A percentile compares a stretch with the other conserved stretches of the same genome.
Conservation (phyloP, 2,113 vertebrate genomes). For the Amia ocellicauda region DNA sequence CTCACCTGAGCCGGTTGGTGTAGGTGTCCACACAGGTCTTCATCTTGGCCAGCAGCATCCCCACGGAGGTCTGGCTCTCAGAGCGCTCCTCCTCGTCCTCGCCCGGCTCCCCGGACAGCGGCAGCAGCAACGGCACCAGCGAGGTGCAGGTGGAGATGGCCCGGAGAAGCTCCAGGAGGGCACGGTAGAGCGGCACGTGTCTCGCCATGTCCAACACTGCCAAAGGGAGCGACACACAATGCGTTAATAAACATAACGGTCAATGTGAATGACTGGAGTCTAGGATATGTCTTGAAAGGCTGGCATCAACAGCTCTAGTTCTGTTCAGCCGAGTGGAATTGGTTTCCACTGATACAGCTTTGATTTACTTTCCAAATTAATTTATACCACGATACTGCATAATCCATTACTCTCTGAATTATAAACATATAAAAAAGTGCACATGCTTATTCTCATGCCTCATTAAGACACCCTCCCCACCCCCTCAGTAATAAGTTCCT, state of each 20-base stretch:
- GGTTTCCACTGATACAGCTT: no score
- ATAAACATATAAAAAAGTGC: no score
- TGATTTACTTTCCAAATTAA: no score
- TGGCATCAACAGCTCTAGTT: no score
- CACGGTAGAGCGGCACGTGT: slow-evolving; percentile 91
- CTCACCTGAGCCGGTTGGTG: slow-evolving; percentile 90
- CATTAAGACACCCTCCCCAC: no score
- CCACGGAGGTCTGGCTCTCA: slow-evolving; percentile 90
- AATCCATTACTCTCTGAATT: no score
- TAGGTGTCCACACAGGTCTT: slow-evolving; percentile 98
- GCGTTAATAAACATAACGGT: background rate
- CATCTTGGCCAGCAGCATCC: slow-evolving; percentile 95
- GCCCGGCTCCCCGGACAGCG: slow-evolving; percentile 76
- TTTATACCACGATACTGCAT: no score
- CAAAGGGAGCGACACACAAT: slow-evolving; percentile 12
- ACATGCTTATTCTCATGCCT: no score
- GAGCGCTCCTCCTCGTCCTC: slow-evolving; percentile 83
- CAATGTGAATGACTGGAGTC: no score
- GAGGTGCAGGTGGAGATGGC: slow-evolving; percentile 88
- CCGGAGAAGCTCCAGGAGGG: slow-evolving; percentile 87
- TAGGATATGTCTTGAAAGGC: no score
- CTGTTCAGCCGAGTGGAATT: no score
- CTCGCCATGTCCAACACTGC: slow-evolving; percentile 96
- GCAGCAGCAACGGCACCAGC: slow-evolving; percentile 88
- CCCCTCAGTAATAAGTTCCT: no score